Base-by-base conservation (phyloP, 2,888 invertebrate genomes). In the Nephrocerus scutellatus region DNA sequence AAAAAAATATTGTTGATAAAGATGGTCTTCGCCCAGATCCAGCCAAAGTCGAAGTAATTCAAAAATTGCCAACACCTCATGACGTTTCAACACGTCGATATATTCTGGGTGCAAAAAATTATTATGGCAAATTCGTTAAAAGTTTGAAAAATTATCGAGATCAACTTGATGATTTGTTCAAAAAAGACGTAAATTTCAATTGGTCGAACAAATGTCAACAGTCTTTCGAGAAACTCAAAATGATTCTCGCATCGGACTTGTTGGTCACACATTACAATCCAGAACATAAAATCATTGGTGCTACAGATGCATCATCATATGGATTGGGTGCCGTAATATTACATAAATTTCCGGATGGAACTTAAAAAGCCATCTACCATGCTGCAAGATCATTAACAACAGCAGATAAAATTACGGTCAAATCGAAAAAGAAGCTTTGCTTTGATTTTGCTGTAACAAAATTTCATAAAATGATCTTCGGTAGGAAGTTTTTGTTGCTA, bases 391-490 rank as follows among this genome's bases (percentile, higher is more conserved):
- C 46, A 15, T 31, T 50, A 5, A 41, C 47, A 2, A 16, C 39
- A 5, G 22, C 46, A 8, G 41, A 47, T 21, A 36, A 24, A 40
- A 43, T 12, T 47, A 46, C 30, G 43, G 42, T 29, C 48, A 48
- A 30, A 46, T 39, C 5, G 43, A 51, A 26, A 50, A 50, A 14
- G 45, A 48, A 16, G 47, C 28, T 48, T 4, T 45, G 35, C 2
- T 15, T 50, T 3, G 37, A 47, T 7, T 51, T 42, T 32, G 48
- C 43, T 4, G 46, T 44, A 7, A 41, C 28, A 14, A 41, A 34
- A 19, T 48, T 49, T 30, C 37, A 45, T 25, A 20, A 34, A 6
- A 42, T 43, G 32, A 6, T 45, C 12, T 45, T 43, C 29, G 41
- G 46, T 2, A 13, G 46, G 3, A 37, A 46, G 30, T 46, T 48